Conservation (phyloP, 1,140 invertebrate genomes). For the Megalonaias nervosa region DNA sequence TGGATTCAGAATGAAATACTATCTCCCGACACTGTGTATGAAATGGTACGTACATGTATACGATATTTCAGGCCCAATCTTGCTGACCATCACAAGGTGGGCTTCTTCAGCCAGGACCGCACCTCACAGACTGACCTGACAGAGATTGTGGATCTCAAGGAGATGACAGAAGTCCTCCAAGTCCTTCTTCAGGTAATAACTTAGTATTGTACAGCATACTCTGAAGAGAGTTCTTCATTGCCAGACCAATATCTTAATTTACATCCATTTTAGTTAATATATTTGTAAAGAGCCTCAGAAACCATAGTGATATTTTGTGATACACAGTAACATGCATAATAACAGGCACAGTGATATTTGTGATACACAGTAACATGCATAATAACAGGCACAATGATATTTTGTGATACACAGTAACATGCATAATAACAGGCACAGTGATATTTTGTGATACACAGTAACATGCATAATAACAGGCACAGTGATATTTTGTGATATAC, state of each 20-base stretch:
- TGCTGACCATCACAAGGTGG: constrained; percentile 67
- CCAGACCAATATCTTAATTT: neutral
- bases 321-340: no score
- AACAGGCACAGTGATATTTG: no score
- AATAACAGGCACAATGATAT: no score
- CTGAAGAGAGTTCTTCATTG: neutral
- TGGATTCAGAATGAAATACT: neutral
- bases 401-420: no score
- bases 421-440: no score
- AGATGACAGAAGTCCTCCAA: constrained; percentile 67
- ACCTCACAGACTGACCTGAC: constrained; percentile 66
- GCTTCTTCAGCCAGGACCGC: constrained; percentile 68
- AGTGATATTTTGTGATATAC: no score
- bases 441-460: no score
- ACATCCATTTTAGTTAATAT: neutral
- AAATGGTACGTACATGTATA: neutral
- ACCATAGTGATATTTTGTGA: no score
- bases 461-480: no score
- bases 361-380: no score
- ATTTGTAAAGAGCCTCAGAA: no score
- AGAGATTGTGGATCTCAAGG: constrained; percentile 69
- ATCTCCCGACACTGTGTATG: neutral
- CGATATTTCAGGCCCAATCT: constrained; percentile 58
- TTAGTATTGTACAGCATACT: neutral
- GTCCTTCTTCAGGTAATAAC: constrained; percentile 57